phyloP scores from a whole-genome alignment of 2,888 invertebrate species.

The Flabesymbios commensalis region DNA sequence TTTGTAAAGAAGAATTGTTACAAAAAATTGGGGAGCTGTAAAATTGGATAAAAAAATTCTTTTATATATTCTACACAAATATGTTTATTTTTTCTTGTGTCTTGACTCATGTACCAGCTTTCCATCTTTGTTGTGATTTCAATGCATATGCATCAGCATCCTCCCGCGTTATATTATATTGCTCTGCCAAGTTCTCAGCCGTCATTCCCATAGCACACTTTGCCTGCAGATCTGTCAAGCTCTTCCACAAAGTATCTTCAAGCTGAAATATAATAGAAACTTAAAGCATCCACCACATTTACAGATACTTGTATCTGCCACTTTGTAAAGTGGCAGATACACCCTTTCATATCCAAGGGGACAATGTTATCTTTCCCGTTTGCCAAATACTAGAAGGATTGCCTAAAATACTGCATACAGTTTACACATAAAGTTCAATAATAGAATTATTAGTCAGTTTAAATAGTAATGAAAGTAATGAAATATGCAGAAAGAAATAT shows the following conservation, averaged over 20 bases:
- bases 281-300: not conserved
- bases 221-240: conserved; percentile 84
- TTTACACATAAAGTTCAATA: no score
- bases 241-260: conserved; percentile 89
- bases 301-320: no score
- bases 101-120: conserved; percentile 68
- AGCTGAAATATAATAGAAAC: conserved; percentile 60
- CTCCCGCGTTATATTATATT: conserved; percentile 54
- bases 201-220: conserved; percentile 95
- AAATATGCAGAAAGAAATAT: no score
- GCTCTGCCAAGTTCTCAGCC: conserved; percentile 60
- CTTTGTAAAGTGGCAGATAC: no score
- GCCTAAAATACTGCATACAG: no score
- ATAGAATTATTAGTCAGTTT: no score
- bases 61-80: not conserved
- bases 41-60: not conserved
- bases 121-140: conserved; percentile 85
- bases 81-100: not conserved
- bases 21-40: no score
- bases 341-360: no score
- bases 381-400: no score
- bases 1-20: no score
- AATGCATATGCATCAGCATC: conserved; percentile 79
- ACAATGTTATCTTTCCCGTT: no score
- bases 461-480: no score